phyloP scores from a whole-genome alignment of 2,797 vertebrate genomes.

The Anomalospiza imberbis region DNA sequence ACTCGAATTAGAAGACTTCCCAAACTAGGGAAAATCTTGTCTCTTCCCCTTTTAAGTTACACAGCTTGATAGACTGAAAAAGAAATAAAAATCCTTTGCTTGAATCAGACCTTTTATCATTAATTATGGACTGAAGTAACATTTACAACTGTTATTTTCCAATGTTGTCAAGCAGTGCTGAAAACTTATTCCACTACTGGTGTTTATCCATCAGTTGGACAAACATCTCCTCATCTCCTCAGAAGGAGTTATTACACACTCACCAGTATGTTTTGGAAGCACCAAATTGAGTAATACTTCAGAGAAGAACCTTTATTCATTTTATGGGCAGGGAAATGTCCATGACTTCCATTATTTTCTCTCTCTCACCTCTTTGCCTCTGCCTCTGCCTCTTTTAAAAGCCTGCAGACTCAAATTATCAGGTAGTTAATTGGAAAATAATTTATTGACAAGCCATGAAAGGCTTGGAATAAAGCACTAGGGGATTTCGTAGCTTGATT shows the following conservation, averaged over 20 bases:
- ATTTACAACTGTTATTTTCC: not conserved
- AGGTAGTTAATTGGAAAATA: constrained; percentile 47
- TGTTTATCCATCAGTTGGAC: not conserved
- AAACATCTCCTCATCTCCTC: not conserved
- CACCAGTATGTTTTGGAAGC: not conserved
- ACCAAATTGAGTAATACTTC: not conserved
- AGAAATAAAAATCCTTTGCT: not conserved
- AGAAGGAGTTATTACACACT: not conserved
- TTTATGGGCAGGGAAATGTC: not conserved
- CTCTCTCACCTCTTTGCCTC: not conserved
- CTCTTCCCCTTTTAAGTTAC: not conserved
- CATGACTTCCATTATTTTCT: not conserved
- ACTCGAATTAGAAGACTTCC: not conserved
- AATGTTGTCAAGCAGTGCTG: not conserved
- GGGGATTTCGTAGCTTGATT: constrained; percentile 12
- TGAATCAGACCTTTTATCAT: not conserved
- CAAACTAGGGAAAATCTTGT: not conserved
- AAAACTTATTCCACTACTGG: not conserved
- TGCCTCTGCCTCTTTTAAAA: not conserved
- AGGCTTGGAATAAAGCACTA: not conserved
- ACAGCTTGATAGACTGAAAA: not conserved
- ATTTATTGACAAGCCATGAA: constrained; percentile 5
- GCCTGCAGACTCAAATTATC: constrained; percentile 5
- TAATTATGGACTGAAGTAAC: not conserved
- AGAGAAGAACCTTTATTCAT: not conserved